Evolutionary conservation across 2,797 vertebrate genomes (phyloP).

Genomic region (Enteromius radiatus): DNA sequence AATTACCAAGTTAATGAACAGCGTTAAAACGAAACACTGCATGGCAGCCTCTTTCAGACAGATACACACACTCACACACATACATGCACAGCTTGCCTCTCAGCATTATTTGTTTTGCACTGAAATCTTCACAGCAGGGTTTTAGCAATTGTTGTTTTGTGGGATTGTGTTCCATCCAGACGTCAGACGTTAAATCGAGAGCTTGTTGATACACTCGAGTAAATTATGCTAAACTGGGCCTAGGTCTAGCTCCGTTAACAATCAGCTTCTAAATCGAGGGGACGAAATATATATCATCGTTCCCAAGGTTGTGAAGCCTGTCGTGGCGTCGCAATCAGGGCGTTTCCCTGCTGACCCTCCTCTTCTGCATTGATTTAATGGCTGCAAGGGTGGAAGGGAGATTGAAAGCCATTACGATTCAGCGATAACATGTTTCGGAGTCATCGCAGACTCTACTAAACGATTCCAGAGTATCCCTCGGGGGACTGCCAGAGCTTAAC

Average conservation of each 20-base stretch:
- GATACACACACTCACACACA: constrained; percentile 59
- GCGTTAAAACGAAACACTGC: constrained; percentile 77
- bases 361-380: constrained; percentile 56
- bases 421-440: constrained; percentile 32
- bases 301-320: constrained; percentile 47
- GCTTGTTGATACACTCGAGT: constrained; percentile 70
- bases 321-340: constrained; percentile 58
- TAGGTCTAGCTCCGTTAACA: constrained; percentile 58
- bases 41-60: constrained; percentile 75
- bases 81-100: constrained; percentile 66
- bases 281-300: constrained; percentile 30
- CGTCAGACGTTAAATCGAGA: constrained; percentile 73
- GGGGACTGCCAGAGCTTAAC: constrained; percentile 69
- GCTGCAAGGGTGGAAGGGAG: constrained; percentile 11
- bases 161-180: constrained; percentile 73
- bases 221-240: constrained; percentile 61
- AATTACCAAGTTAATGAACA: constrained; percentile 76
- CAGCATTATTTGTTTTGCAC: constrained; percentile 76
- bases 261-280: constrained; percentile 55
- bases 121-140: constrained; percentile 76
- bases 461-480: constrained; percentile 52
- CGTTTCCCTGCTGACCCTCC: constrained; percentile 54
- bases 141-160: constrained; percentile 77
- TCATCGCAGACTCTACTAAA: constrained; percentile 47
- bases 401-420: constrained; percentile 61